These are phyloP conservation scores for Diprion similis DNA, from an alignment of 1,140 invertebrate genomes.

Conservation along the genomic window DNA sequence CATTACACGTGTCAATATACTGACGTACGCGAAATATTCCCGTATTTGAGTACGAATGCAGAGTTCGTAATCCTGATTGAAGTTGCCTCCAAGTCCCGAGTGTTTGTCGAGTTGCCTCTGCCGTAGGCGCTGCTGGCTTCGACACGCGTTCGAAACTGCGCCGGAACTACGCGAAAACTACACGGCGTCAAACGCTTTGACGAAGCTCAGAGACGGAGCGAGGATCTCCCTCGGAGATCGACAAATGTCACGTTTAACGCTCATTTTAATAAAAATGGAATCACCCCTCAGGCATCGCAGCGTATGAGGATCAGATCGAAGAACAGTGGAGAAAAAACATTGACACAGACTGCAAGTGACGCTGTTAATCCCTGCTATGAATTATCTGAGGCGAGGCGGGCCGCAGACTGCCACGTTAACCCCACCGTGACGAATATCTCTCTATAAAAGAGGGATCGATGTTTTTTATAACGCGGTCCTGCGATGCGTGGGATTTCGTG, in stretches of 20 bases:
- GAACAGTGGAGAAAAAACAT: slow-evolving; percentile 7
- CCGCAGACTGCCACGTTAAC: background rate
- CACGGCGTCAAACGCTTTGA: too few relatives aligned
- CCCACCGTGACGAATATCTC: slow-evolving; percentile 8
- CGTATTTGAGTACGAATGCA: background rate
- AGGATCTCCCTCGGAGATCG: background rate
- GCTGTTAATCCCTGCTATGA: slow-evolving; percentile 11
- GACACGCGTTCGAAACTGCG: background rate
- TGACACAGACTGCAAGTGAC: slow-evolving; percentile 10
- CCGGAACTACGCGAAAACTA: background rate
- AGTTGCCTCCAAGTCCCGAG: background rate
- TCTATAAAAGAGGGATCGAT: slow-evolving; percentile 10
- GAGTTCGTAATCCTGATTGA: background rate
- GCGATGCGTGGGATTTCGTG: slow-evolving; percentile 4
- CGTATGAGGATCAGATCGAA: background rate
- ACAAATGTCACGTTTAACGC: background rate
- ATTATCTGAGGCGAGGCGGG: slow-evolving; percentile 11
- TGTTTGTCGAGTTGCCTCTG: background rate
- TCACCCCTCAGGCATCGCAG: background rate
- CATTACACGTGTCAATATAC: too few relatives aligned
- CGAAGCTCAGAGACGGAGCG: background rate
- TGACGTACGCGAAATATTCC: too few relatives aligned
- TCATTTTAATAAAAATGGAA: slow-evolving; percentile 5
- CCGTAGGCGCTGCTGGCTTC: background rate
- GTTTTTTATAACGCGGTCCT: background rate